phyloP scores from a whole-genome alignment of 2,888 invertebrate genomes.

The Chaetoderma sp. region DNA sequence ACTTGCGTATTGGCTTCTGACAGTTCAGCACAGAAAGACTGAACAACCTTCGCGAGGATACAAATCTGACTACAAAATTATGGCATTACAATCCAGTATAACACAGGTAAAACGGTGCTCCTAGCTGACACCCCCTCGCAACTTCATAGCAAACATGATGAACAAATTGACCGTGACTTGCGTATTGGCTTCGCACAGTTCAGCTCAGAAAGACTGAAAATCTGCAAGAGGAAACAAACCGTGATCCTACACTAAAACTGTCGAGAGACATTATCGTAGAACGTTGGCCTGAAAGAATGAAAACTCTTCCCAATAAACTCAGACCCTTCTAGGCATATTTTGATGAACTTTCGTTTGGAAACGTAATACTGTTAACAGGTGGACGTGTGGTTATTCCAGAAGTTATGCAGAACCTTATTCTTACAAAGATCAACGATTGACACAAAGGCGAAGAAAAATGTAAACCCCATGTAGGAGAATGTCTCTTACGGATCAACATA shows the following conservation, averaged over 20 bases:
- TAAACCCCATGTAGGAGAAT: slow-evolving; percentile 12
- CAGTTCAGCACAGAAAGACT: neutral
- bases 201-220: neutral
- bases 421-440: slow-evolving; percentile 19
- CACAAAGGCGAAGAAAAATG: slow-evolving; percentile 26
- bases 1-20: too few relatives aligned
- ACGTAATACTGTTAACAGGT: slow-evolving; percentile 29
- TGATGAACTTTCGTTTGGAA: slow-evolving; percentile 25
- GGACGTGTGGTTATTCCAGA: slow-evolving; percentile 18
- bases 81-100: slow-evolving; percentile 22
- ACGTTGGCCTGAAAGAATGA: slow-evolving; percentile 19
- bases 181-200: too few relatives aligned
- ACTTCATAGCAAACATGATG: neutral
- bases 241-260: slow-evolving; percentile 15
- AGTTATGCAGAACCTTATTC: slow-evolving; percentile 8
- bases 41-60: slow-evolving; percentile 18
- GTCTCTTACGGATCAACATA: slow-evolving; percentile 28
- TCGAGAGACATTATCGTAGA: slow-evolving; percentile 13
- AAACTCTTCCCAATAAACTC: slow-evolving; percentile 9
- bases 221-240: neutral
- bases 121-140: slow-evolving; percentile 31
- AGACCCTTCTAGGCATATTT: slow-evolving; percentile 19
- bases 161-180: too few relatives aligned
- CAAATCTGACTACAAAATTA: slow-evolving; percentile 32
- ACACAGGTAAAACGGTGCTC: slow-evolving; percentile 29